Conservation (phyloP, 23 tunicate species). For the Phallusia fumigata region DNA sequence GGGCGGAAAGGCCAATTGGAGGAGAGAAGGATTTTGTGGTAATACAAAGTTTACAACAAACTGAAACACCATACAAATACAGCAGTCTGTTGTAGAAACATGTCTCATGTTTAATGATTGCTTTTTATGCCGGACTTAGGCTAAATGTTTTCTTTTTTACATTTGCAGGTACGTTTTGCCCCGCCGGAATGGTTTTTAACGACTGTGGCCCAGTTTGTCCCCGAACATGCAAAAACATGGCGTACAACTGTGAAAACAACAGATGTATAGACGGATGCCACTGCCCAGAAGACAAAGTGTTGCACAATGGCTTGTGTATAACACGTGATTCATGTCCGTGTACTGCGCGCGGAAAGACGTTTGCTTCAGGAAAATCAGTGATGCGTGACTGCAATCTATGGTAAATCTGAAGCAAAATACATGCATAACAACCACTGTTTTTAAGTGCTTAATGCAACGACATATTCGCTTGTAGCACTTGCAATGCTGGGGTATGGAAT, state of each 20-base stretch:
- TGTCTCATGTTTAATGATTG: too few relatives aligned
- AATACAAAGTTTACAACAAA: background rate
- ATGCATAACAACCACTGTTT: background rate
- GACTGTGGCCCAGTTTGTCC: constrained; percentile 40
- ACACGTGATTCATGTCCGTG: constrained; percentile 21
- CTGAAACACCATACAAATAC: too few relatives aligned
- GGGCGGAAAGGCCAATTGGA: constrained; percentile 26
- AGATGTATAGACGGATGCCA: constrained; percentile 35
- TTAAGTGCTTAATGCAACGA: background rate
- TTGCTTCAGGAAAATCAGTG: constrained; percentile 5
- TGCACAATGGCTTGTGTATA: constrained; percentile 5
- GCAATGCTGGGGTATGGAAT: constrained; percentile 24
- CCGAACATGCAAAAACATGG: constrained; percentile 12
- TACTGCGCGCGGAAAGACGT: constrained; percentile 1
- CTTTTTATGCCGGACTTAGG: too few relatives aligned
- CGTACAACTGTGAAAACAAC: constrained; percentile 20
- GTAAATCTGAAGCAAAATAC: background rate
- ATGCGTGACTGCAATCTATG: constrained; percentile 19
- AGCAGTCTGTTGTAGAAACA: too few relatives aligned
- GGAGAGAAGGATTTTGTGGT: constrained; percentile 23
- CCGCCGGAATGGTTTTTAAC: constrained; percentile 18
- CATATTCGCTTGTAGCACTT: constrained; percentile 1
- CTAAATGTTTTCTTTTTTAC: too few relatives aligned
- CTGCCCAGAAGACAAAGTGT: constrained; percentile 24
- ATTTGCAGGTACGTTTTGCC: constrained; percentile 15